These are phyloP conservation scores for Teleopsis dalmanni DNA, from an alignment of 1,140 invertebrate genomes.

Conservation along the genomic window DNA sequence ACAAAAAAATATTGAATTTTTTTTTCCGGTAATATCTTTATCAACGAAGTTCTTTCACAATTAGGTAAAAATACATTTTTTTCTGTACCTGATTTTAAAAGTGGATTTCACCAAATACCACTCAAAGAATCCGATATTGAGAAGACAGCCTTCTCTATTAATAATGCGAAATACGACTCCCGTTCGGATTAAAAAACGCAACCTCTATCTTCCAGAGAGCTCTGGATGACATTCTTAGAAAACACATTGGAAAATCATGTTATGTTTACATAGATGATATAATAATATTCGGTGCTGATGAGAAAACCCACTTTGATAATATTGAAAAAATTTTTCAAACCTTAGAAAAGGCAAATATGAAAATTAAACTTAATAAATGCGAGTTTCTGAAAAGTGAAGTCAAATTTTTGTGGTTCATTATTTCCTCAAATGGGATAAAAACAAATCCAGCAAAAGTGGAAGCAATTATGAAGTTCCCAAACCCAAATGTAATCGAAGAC, in stretches of 20 bases:
- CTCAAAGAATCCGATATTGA: slow-evolving; percentile 18
- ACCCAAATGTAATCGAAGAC: slow-evolving; percentile 9
- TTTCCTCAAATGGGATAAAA: slow-evolving; percentile 13
- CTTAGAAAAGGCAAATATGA: slow-evolving; percentile 40
- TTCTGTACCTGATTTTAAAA: too few species aligned
- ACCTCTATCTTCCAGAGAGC: neutral
- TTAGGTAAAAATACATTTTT: neutral
- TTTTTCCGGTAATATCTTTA: neutral
- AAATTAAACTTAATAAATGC: slow-evolving; percentile 44
- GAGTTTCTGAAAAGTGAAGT: slow-evolving; percentile 34
- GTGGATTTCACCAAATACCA: too few species aligned
- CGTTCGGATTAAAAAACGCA: neutral
- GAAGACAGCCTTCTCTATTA: slow-evolving; percentile 25
- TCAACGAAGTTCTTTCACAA: neutral
- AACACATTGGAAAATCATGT: slow-evolving; percentile 6
- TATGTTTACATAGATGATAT: slow-evolving; percentile 8
- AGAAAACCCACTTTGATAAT: neutral
- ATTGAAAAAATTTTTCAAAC: slow-evolving; percentile 1
- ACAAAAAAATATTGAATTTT: neutral
- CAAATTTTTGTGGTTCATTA: slow-evolving; percentile 14
- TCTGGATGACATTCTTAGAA: neutral
- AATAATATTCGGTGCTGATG: neutral
- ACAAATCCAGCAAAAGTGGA: slow-evolving; percentile 13
- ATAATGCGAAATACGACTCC: slow-evolving; percentile 23
- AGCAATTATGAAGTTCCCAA: slow-evolving; percentile 8